Conservation (phyloP, 2,113 vertebrate genomes). For the Chaetodon trifascialis region DNA sequence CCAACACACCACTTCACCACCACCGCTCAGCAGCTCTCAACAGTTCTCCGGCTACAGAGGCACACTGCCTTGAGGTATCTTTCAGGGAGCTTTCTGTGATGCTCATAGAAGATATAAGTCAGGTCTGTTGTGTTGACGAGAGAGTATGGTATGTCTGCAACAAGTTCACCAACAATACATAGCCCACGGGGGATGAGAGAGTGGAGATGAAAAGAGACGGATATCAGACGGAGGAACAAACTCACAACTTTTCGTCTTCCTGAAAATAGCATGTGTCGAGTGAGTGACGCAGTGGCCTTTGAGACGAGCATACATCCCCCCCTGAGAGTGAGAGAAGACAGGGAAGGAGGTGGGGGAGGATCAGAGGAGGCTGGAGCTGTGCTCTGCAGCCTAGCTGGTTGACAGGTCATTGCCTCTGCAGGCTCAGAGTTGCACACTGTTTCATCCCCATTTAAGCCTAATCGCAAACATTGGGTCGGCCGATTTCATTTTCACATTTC, state of each 20-base stretch:
- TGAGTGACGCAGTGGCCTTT: slow-evolving; percentile 70
- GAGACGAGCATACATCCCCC: slow-evolving; percentile 60
- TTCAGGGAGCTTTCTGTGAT: slow-evolving; percentile 64
- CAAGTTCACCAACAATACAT: slow-evolving; percentile 60
- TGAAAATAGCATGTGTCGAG: slow-evolving; percentile 72
- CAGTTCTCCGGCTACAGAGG: slow-evolving; percentile 47
- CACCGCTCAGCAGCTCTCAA: slow-evolving; percentile 42
- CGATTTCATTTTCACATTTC: slow-evolving; percentile 43
- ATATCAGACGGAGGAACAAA: slow-evolving; percentile 69
- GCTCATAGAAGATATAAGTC: slow-evolving; percentile 64
- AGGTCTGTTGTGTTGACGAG: slow-evolving; percentile 64
- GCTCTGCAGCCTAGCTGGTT: slow-evolving; percentile 57
- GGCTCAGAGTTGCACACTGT: slow-evolving; percentile 55
- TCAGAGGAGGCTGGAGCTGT: slow-evolving; percentile 52
- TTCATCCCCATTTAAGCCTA: slow-evolving; percentile 63
- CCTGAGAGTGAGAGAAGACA: slow-evolving; percentile 53
- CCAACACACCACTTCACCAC: slow-evolving; percentile 54
- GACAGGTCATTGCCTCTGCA: slow-evolving; percentile 62
- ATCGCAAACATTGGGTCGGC: slow-evolving; percentile 57
- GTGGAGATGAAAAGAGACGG: slow-evolving; percentile 69
- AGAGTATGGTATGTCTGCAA: slow-evolving; percentile 68
- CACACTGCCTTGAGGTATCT: slow-evolving; percentile 55
- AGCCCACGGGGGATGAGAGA: slow-evolving; percentile 57
- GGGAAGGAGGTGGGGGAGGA: slow-evolving; percentile 40
- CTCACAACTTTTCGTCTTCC: slow-evolving; percentile 60